phyloP scores from a whole-genome alignment of 2,888 invertebrate genomes.

The Hyalella azteca region DNA sequence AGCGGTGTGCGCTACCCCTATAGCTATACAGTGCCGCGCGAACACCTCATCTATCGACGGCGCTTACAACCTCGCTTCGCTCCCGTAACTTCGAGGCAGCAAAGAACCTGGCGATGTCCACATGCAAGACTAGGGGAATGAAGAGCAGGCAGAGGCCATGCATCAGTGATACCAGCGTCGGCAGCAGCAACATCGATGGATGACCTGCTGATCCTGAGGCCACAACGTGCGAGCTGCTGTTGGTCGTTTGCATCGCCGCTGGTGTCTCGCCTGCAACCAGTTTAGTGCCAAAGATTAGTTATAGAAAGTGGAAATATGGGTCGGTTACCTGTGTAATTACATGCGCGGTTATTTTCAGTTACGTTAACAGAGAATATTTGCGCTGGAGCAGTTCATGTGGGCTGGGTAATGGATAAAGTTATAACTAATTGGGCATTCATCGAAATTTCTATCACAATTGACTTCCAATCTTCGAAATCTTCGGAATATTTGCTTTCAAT shows the following conservation, averaged over 20 bases:
- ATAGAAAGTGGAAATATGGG: too few relatives aligned
- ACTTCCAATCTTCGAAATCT: too few relatives aligned
- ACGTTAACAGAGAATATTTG: too few relatives aligned
- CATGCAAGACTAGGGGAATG: background rate
- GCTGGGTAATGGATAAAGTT: too few relatives aligned
- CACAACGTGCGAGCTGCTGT: slow-evolving; percentile 23
- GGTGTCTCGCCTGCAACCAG: slow-evolving; percentile 47
- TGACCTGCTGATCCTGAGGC: background rate
- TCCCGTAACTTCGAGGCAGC: background rate
- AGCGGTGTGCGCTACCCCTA: too few relatives aligned
- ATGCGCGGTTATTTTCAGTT: too few relatives aligned
- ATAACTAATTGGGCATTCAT: too few relatives aligned
- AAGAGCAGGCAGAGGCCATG: background rate
- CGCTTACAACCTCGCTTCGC: background rate
- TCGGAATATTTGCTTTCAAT: too few relatives aligned
- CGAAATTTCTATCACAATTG: too few relatives aligned
- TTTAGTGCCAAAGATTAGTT: too few relatives aligned
- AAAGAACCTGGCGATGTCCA: background rate
- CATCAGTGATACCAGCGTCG: background rate
- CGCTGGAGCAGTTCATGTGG: too few relatives aligned
- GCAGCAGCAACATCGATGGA: background rate
- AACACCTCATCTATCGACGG: slow-evolving; percentile 13
- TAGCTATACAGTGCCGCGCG: background rate
- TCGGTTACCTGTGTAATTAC: too few relatives aligned
- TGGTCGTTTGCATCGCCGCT: slow-evolving; percentile 49